Percentiles rank a stretch among this genome's conserved stretches.
Evolutionary conservation across 2,797 vertebrate species (phyloP).

Genomic region (Myripristis jacobus): DNA sequence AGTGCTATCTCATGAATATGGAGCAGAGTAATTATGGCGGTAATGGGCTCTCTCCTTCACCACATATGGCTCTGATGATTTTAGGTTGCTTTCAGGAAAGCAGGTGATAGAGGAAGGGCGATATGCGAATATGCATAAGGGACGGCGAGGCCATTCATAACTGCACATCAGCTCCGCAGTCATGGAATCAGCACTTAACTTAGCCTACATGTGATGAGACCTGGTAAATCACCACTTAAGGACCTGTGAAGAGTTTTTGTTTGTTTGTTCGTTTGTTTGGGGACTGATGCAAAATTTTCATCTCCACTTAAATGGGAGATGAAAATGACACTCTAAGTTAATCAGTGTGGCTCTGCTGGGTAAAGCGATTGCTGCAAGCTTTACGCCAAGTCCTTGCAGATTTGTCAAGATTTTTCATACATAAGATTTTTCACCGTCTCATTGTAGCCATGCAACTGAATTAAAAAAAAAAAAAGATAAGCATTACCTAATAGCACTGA

Average conservation of each 20-base stretch:
- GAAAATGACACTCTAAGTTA: too few relatives aligned
- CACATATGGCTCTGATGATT: slow-evolving; percentile 37
- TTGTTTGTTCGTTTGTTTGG: too few relatives aligned
- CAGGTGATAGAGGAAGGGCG: slow-evolving; percentile 28
- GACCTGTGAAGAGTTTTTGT: neutral
- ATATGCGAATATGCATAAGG: slow-evolving; percentile 24
- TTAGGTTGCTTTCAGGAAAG: slow-evolving; percentile 51
- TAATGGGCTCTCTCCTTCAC: slow-evolving; percentile 51
- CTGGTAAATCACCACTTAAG: neutral
- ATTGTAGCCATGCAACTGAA: too few relatives aligned
- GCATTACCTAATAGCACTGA: neutral
- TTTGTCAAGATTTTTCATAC: too few relatives aligned
- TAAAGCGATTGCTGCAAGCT: too few relatives aligned
- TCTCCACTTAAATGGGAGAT: slow-evolving; percentile 3
- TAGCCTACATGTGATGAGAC: neutral
- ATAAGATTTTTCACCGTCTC: too few relatives aligned
- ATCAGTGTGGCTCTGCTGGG: too few relatives aligned
- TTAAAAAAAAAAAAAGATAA: neutral
- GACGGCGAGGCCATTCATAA: neutral
- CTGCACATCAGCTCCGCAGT: neutral
- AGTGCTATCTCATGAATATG: slow-evolving; percentile 76
- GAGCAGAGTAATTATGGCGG: slow-evolving; percentile 73
- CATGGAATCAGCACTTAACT: neutral
- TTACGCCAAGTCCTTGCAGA: too few relatives aligned
- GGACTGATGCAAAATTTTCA: too few relatives aligned